A percentile compares a stretch with the other conserved stretches of the same genome.
Evolutionary conservation across 2,888 invertebrate species (phyloP).

Genomic region (Caradrina clavipalpis): DNA sequence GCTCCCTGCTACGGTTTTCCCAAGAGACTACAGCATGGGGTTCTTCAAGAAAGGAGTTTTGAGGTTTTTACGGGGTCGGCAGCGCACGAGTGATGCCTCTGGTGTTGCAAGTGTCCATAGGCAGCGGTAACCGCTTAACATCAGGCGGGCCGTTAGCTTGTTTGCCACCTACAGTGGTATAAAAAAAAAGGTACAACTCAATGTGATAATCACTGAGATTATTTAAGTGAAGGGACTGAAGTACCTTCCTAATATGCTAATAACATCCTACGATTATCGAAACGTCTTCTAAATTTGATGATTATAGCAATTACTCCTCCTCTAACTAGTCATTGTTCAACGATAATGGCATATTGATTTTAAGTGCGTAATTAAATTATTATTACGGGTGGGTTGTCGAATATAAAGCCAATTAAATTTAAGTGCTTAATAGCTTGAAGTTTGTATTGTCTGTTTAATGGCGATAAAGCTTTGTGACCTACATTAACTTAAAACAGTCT

Average conservation of each 20-base stretch:
- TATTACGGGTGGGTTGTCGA: conserved; percentile 14
- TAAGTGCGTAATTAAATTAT: conserved; percentile 31
- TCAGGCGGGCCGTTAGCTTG: too few relatives aligned
- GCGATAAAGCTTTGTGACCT: conserved; percentile 20
- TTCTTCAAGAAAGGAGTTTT: too few relatives aligned
- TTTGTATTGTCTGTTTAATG: conserved; percentile 29
- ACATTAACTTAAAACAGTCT: neutral
- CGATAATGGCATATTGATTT: conserved; percentile 16
- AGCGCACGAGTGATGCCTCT: too few relatives aligned
- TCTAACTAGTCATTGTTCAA: conserved; percentile 11
- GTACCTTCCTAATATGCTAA: neutral
- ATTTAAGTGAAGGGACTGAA: neutral
- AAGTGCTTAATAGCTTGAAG: conserved; percentile 23
- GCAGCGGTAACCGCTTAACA: too few relatives aligned
- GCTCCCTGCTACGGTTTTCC: too few relatives aligned
- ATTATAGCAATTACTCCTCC: conserved; percentile 18
- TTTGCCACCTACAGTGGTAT: too few relatives aligned
- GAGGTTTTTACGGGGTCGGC: too few relatives aligned
- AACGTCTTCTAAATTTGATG: neutral
- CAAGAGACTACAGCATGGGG: too few relatives aligned
- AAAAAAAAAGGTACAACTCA: too few relatives aligned
- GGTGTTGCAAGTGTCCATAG: too few relatives aligned
- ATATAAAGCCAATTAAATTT: conserved; percentile 33
- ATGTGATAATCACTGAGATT: neutral
- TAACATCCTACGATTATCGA: neutral